Evolutionary conservation across 2,888 invertebrate species (phyloP).

Genomic region (Folsomia candida): DNA sequence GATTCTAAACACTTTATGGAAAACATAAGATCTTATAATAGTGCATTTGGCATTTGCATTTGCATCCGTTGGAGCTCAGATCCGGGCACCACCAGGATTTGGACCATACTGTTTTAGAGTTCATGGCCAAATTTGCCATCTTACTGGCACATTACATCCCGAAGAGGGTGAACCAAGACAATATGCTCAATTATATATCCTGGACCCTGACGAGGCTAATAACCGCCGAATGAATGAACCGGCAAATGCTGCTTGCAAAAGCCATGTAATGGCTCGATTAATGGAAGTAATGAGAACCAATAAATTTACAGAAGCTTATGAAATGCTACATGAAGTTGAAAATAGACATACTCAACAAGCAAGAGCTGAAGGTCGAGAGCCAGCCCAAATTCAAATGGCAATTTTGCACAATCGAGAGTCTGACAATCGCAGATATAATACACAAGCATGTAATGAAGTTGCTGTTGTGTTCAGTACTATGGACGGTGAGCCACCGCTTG

Average conservation of each 20-base stretch:
- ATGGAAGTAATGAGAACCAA: constrained; percentile 16
- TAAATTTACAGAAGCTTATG: constrained; percentile 32
- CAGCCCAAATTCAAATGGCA: constrained; percentile 10
- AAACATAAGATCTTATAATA: no score
- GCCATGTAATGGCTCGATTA: constrained; percentile 18
- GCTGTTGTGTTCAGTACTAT: constrained; percentile 30
- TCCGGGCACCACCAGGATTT: background rate
- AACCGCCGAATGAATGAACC: constrained; percentile 8
- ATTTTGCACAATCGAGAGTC: constrained; percentile 17
- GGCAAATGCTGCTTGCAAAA: constrained; percentile 20
- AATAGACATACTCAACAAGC: constrained; percentile 17
- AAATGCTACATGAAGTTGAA: constrained; percentile 40
- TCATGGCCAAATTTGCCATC: no score
- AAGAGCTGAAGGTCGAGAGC: background rate
- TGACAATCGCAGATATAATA: constrained; percentile 31
- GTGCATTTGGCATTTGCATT: no score
- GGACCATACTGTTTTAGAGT: no score
- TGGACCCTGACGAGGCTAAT: no score
- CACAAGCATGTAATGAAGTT: constrained; percentile 27
- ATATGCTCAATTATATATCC: no score
- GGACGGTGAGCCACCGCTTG: constrained; percentile 33
- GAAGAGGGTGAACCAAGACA: no score
- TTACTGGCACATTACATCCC: no score
- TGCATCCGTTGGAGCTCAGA: constrained; percentile 34
- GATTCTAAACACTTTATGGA: no score